phyloP scores from a whole-genome alignment of 2,797 vertebrate genomes.

The Acestrorhynchus altus region DNA sequence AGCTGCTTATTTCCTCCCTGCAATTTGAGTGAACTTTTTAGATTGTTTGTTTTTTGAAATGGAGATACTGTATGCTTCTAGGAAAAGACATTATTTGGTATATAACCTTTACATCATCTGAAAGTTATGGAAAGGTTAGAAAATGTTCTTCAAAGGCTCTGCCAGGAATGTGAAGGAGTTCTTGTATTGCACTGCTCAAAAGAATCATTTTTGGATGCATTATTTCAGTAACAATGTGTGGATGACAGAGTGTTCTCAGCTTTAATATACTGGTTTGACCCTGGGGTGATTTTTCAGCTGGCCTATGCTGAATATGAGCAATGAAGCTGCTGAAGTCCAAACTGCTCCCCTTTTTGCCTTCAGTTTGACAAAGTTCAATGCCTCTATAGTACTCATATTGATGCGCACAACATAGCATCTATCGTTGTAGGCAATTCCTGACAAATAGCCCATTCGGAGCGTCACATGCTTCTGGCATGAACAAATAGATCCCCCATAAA shows the following conservation, averaged over 20 bases:
- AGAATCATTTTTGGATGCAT: background rate
- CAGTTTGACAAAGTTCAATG: constrained; percentile 21
- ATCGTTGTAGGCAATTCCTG: constrained; percentile 52
- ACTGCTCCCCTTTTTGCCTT: background rate
- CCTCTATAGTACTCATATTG: constrained; percentile 18
- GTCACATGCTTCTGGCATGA: constrained; percentile 66
- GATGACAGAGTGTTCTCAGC: background rate
- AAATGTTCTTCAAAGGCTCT: no score
- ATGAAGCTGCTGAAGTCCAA: background rate
- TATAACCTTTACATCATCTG: background rate
- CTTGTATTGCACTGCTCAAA: background rate
- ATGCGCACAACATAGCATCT: constrained; percentile 15
- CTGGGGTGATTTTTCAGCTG: background rate
- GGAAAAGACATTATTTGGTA: no score
- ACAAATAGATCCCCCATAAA: constrained; percentile 72
- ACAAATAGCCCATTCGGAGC: constrained; percentile 64
- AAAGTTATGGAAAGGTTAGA: no score
- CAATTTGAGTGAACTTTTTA: background rate
- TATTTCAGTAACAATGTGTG: background rate
- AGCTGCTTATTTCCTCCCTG: background rate
- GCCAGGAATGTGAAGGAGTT: background rate
- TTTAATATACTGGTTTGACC: background rate
- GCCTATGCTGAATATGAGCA: background rate
- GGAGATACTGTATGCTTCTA: background rate
- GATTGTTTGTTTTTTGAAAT: background rate